Conservation (phyloP, 2,797 vertebrate genomes). For the Pangasius djambal region DNA sequence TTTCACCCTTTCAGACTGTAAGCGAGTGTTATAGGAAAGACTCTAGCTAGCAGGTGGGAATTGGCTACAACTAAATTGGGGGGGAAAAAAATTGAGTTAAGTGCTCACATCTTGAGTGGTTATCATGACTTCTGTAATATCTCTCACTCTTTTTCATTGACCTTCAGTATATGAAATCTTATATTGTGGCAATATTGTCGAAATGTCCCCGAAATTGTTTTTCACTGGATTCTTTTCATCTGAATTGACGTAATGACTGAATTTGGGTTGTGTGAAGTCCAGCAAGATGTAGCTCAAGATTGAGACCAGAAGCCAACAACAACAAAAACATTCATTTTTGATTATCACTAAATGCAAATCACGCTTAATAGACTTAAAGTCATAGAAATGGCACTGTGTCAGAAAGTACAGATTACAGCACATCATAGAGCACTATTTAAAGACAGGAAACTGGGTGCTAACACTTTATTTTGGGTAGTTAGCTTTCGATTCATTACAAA, state of each 20-base stretch:
- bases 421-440: background rate
- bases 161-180: background rate
- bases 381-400: background rate
- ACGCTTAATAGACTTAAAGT: background rate
- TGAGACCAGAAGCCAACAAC: background rate
- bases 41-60: background rate
- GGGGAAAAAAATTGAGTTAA: background rate
- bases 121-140: constrained; percentile 24
- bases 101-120: background rate
- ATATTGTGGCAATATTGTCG: constrained; percentile 12
- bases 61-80: constrained; percentile 12
- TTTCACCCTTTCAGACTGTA: background rate
- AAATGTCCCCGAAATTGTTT: background rate
- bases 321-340: background rate
- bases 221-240: background rate
- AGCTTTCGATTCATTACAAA: background rate
- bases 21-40: constrained; percentile 6
- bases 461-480: background rate
- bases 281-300: background rate
- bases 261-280: background rate
- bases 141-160: background rate
- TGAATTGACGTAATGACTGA: background rate
- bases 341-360: background rate
- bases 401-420: background rate
- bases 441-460: background rate